These are phyloP conservation scores for Micromussa lordhowensis DNA, from an alignment of 92 coral and sea anemone species.

Conservation along the genomic window DNA sequence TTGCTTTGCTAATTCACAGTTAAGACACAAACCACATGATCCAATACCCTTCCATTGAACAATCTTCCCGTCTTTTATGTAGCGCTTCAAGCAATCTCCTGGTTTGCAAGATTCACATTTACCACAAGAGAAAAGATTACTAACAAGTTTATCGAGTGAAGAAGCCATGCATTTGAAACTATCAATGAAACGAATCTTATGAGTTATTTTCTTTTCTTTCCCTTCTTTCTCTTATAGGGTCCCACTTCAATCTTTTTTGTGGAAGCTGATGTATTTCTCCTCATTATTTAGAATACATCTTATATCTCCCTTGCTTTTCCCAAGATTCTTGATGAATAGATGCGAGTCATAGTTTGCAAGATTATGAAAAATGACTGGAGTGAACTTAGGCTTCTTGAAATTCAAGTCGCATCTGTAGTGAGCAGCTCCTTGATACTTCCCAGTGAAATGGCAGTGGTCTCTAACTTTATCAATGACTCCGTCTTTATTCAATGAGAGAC, in stretches of 20 bases:
- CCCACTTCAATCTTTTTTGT: conserved; percentile 41
- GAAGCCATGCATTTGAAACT: conserved; percentile 56
- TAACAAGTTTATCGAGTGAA: conserved; percentile 47
- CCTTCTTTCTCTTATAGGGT: conserved; percentile 24
- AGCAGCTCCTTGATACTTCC: conserved; percentile 66
- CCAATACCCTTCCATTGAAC: too few species aligned
- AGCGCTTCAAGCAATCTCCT: not conserved
- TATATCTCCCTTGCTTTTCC: conserved; percentile 54
- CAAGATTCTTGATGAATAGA: conserved; percentile 66
- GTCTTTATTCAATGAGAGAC: not conserved
- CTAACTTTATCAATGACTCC: conserved; percentile 39
- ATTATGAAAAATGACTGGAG: conserved; percentile 71
- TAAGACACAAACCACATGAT: too few species aligned
- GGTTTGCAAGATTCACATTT: not conserved
- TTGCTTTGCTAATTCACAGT: too few species aligned
- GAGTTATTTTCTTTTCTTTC: conserved; percentile 28
- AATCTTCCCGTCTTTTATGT: too few species aligned
- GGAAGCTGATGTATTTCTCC: conserved; percentile 64
- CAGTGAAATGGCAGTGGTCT: conserved; percentile 76
- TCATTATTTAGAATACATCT: conserved; percentile 69
- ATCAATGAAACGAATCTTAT: conserved; percentile 66
- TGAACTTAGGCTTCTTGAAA: conserved; percentile 49
- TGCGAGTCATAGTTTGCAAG: conserved; percentile 66
- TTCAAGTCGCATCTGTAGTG: conserved; percentile 47
- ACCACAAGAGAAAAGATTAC: conserved; percentile 19